Conservation (phyloP, 2,797 vertebrate genomes). For the Labroides dimidiatus region DNA sequence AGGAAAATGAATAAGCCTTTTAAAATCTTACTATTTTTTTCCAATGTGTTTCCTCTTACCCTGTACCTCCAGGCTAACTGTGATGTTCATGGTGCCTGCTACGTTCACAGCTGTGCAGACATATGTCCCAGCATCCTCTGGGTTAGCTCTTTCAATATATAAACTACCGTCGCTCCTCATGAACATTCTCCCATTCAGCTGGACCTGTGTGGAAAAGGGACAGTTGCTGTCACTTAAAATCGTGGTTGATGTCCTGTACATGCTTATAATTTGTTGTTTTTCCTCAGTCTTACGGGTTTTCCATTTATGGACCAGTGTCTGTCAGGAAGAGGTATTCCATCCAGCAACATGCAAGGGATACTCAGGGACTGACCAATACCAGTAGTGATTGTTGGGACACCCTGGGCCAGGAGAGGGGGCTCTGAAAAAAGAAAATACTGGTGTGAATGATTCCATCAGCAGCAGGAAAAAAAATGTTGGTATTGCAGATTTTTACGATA, state of each 20-base stretch:
- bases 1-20: too few species aligned
- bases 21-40: background rate
- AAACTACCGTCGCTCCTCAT: conserved; percentile 89
- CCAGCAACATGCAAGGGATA: conserved; percentile 89
- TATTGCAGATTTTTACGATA: too few species aligned
- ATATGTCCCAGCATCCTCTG: conserved; percentile 86
- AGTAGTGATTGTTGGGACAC: conserved; percentile 78
- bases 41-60: conserved; percentile 75
- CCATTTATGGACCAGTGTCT: conserved; percentile 89
- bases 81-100: conserved; percentile 85
- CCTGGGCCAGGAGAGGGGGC: conserved; percentile 87
- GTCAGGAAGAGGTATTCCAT: conserved; percentile 88
- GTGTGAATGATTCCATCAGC: too few species aligned
- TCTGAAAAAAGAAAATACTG: conserved; percentile 59
- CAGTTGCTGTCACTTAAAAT: conserved; percentile 1
- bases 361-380: conserved; percentile 86
- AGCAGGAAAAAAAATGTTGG: too few species aligned
- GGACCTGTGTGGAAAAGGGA: conserved; percentile 75
- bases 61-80: conserved; percentile 85
- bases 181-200: conserved; percentile 71
- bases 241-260: background rate
- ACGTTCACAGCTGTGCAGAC: conserved; percentile 88
- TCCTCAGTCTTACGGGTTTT: conserved; percentile 81
- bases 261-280: background rate
- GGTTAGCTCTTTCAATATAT: conserved; percentile 78